These are phyloP conservation scores for Enteromius fasciolatus DNA, from an alignment of 2,797 vertebrate species.

Conservation along the genomic window DNA sequence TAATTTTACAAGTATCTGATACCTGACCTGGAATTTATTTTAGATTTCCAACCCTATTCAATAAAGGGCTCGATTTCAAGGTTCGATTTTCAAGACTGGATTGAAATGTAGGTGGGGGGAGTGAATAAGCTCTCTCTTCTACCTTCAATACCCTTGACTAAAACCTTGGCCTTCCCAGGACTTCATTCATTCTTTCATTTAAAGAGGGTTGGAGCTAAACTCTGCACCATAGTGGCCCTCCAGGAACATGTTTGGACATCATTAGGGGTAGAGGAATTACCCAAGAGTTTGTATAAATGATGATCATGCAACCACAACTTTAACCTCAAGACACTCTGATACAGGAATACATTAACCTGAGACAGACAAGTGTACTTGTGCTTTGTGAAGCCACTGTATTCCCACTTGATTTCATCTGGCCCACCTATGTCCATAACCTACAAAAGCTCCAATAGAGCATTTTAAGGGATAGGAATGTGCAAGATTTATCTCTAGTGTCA, in stretches of 20 bases:
- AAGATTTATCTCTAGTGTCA: neutral
- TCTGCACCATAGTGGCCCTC: neutral
- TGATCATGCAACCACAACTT: conserved; percentile 13
- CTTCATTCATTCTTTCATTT: neutral
- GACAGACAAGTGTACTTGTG: neutral
- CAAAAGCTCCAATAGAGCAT: neutral
- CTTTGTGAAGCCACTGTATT: neutral
- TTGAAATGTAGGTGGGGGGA: neutral
- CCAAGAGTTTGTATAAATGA: neutral
- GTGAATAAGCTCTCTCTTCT: neutral
- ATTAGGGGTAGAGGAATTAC: neutral
- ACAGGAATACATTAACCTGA: neutral
- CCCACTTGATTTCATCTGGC: neutral
- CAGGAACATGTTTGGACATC: neutral
- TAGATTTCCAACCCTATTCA: no score
- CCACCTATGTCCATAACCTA: neutral
- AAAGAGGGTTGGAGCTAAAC: neutral
- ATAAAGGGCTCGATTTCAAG: neutral
- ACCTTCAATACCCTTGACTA: neutral
- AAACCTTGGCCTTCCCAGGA: neutral
- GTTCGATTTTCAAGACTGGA: neutral
- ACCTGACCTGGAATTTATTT: no score
- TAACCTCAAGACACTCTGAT: neutral
- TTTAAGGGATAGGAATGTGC: neutral
- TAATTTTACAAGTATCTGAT: no score